Evolutionary conservation across 2,888 invertebrate species (phyloP), one percentile per base, ranked within the genome.

Genomic region (Chymomyza amoena): DNA sequence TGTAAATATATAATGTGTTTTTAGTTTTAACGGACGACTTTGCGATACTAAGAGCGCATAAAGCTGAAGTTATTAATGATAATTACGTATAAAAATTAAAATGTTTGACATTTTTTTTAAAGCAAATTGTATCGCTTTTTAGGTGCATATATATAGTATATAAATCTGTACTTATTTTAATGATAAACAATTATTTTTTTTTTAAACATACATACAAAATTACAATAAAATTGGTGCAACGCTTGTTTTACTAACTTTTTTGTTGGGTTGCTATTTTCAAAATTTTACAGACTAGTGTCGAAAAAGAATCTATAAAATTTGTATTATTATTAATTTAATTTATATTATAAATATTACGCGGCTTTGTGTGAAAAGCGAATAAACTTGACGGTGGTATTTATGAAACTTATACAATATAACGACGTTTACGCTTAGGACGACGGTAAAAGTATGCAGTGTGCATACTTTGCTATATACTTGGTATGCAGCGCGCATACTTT

Each of bases 371-470:
- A 72, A 76, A 87, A 89, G 81, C 81, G 80, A 80, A 77, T 89
- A 84, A 86, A 88, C 67, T 88, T 81, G 80, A 88, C 87, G 89
- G 87, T 87, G 87, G 89, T 87, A 89, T 66, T 77, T 87, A 81
- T 81, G 77, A 89, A 84, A 84, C 76, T 81, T 88, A 87, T 76
- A 68, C 76, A 76, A 57, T 72, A 56, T 56, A 36, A 16, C 9
- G 57, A 36, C 15, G 60, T 15, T 51, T 16, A 63, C 25, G 28
- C 50, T 52, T 18, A 50, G 36, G 20, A 84, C 76, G 73, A 76
- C 72, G 71, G 69, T 88, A 76, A 57, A 70, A 54, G 50, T 62
- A 61, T 36, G 57, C 68, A 69, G 69, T 51, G 39, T 39, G 39
- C 39, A 39, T 39, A 39, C 39, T 39, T 39, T 39, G 1, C 39